These are phyloP conservation scores for Cavia aperea DNA, from an alignment of 2,113 vertebrate species.

Conservation along the genomic window DNA sequence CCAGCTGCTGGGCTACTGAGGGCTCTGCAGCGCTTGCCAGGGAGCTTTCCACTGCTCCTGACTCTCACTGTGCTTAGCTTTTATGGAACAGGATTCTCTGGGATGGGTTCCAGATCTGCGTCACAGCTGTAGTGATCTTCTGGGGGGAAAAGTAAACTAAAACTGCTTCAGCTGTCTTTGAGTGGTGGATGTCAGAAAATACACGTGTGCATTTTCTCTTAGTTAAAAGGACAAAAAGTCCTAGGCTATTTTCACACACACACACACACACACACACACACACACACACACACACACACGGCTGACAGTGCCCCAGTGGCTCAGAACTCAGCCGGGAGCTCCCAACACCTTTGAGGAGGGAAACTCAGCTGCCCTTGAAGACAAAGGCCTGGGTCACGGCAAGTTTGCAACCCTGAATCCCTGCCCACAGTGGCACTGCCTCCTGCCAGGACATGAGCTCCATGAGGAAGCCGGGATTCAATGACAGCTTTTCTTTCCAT, in stretches of 20 bases:
- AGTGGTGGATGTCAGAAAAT: not conserved
- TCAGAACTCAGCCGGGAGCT: not conserved
- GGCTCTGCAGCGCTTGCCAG: no score
- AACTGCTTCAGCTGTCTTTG: constrained; percentile 24
- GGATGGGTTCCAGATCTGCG: constrained; percentile 9
- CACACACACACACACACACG: not conserved
- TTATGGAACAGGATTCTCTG: constrained; percentile 7
- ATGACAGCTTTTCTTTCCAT: not conserved
- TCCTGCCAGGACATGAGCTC: not conserved
- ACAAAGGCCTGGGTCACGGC: constrained; percentile 8
- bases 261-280: no score
- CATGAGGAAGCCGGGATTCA: not conserved
- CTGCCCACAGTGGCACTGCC: not conserved
- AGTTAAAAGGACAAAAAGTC: not conserved
- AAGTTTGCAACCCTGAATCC: not conserved
- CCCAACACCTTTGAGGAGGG: constrained; percentile 39
- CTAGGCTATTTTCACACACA: not conserved
- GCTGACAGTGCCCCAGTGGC: not conserved
- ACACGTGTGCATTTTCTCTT: not conserved
- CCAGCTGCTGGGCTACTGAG: no score
- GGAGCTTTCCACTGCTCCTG: no score
- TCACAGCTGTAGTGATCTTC: constrained; percentile 31
- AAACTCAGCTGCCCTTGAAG: not conserved
- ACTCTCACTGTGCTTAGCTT: not conserved
- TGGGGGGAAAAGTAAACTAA: constrained; percentile 17